phyloP scores from a whole-genome alignment of 2,888 invertebrate genomes.

The Stictocephala bisonia region DNA sequence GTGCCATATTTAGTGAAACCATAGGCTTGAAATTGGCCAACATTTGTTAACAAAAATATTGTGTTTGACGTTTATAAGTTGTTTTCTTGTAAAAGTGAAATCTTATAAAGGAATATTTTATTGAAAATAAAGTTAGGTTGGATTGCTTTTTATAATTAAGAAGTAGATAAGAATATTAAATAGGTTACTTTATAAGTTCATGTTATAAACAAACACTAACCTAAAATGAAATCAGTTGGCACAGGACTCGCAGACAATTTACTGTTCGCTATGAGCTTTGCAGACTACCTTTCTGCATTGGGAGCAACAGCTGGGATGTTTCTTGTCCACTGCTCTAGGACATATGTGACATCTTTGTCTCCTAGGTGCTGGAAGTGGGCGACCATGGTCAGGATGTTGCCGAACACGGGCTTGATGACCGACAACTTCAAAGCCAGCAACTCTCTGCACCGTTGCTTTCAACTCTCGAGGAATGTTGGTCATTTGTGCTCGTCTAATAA shows the following conservation, averaged over 20 bases:
- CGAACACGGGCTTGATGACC: not conserved
- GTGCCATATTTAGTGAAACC: too few species aligned
- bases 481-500: not conserved
- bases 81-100: too few species aligned
- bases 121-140: too few species aligned
- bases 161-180: too few species aligned
- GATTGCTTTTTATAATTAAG: too few species aligned
- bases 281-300: not conserved
- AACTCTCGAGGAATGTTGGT: constrained; percentile 1
- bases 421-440: not conserved
- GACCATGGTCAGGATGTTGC: not conserved
- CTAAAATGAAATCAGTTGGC: too few species aligned
- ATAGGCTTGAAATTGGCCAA: too few species aligned
- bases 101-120: too few species aligned
- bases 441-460: not conserved
- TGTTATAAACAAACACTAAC: too few species aligned
- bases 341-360: not conserved
- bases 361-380: not conserved
- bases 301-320: not conserved
- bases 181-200: too few species aligned
- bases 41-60: too few species aligned
- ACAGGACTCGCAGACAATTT: not conserved
- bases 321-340: not conserved
- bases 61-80: too few species aligned
- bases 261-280: not conserved